Conservation (phyloP, 1,140 invertebrate species). For the Drosophila sp. region DNA sequence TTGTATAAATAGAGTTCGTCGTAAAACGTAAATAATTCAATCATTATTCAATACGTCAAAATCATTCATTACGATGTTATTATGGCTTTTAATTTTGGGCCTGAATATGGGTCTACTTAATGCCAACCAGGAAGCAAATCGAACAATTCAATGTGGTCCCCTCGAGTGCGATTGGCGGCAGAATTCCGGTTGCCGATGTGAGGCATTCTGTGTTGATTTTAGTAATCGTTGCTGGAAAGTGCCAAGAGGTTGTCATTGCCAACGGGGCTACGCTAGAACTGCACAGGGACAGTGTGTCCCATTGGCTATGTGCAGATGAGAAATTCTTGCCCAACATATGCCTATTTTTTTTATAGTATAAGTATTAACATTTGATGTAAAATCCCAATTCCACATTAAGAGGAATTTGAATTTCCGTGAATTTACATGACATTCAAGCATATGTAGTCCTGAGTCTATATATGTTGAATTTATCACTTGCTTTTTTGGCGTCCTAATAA, state of each 20-base stretch:
- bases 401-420: no score
- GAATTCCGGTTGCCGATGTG: constrained; percentile 24
- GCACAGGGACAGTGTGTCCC: constrained; percentile 23
- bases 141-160: constrained; percentile 17
- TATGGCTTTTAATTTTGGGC: background rate
- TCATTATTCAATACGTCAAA: background rate
- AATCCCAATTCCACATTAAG: no score
- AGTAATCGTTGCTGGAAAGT: constrained; percentile 30
- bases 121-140: background rate
- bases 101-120: background rate
- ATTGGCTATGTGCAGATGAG: constrained; percentile 17
- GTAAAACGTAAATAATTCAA: background rate
- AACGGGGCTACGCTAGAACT: constrained; percentile 33
- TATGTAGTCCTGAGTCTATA: no score
- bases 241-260: constrained; percentile 34
- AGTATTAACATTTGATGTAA: background rate
- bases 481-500: no score
- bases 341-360: background rate
- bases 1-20: background rate
- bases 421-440: no score
- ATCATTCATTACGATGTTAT: background rate
- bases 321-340: constrained; percentile 3
- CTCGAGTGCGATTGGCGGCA: constrained; percentile 26
- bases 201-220: constrained; percentile 31
- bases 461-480: no score